phyloP scores from a whole-genome alignment of 2,113 vertebrate species.

The Microtus richardsoni region DNA sequence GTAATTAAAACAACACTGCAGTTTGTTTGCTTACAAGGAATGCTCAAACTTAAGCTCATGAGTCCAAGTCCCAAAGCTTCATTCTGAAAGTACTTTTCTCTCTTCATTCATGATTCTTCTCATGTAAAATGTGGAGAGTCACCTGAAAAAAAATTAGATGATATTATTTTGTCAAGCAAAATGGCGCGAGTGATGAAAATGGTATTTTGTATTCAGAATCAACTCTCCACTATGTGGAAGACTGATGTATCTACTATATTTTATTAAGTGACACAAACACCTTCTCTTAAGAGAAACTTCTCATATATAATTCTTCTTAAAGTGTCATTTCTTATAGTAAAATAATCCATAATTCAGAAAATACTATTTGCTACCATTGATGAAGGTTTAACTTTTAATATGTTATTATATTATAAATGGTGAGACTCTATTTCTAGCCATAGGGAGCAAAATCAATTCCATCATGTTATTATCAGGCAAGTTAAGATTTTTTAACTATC shows the following conservation, averaged over 20 bases:
- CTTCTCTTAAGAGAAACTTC: neutral
- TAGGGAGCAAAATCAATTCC: neutral
- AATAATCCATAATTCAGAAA: neutral
- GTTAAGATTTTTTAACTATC: neutral
- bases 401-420: neutral
- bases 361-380: neutral
- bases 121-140: constrained; percentile 1
- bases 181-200: constrained; percentile 25
- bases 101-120: constrained; percentile 48
- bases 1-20: neutral
- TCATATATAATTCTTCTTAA: neutral
- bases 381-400: neutral
- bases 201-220: neutral
- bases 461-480: neutral
- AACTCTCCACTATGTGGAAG: neutral
- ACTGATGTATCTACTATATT: neutral
- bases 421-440: neutral
- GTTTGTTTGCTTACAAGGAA: neutral
- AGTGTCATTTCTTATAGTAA: neutral
- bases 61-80: neutral
- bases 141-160: constrained; percentile 28
- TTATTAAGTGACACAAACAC: constrained; percentile 26
- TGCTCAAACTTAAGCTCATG: neutral
- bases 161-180: constrained; percentile 7
- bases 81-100: neutral